Percentiles rank a stretch among this genome's conserved stretches.
These are phyloP conservation scores for Cercopithecus mona DNA, from an alignment of 2,113 vertebrate genomes.

Conservation along the genomic window DNA sequence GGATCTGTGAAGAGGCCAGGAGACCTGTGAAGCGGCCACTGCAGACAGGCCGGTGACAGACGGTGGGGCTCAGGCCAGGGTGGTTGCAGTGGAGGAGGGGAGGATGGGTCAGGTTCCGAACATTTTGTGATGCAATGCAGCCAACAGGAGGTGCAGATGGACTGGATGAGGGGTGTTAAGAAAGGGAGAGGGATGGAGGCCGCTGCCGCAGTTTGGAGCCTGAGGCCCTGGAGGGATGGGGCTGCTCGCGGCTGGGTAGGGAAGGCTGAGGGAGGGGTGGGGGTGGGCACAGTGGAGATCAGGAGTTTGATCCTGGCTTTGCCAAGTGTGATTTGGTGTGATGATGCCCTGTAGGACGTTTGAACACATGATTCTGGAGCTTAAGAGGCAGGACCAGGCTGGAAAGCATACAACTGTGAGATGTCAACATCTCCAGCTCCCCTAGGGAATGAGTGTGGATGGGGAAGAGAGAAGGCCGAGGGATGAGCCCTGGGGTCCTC, in stretches of 20 bases:
- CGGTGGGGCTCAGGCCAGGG: no score
- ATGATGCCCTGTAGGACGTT: not conserved
- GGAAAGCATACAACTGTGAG: not conserved
- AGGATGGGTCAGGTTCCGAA: not conserved
- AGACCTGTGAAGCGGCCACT: not conserved
- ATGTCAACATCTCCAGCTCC: no score
- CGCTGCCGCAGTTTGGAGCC: not conserved
- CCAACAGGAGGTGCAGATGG: not conserved
- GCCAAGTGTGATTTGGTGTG: no score
- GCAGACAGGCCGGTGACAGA: no score
- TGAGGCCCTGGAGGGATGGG: not conserved
- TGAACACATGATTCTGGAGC: not conserved
- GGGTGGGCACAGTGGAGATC: not conserved
- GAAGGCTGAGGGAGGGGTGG: not conserved
- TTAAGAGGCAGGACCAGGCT: not conserved
- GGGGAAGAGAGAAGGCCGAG: not conserved
- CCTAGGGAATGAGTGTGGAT: not conserved
- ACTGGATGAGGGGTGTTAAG: not conserved
- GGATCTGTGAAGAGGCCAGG: rapidly evolving
- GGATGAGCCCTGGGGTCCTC: not conserved
- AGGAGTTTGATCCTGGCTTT: not conserved
- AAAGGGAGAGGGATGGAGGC: not conserved
- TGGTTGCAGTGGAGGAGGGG: not conserved
- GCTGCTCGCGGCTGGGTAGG: not conserved
- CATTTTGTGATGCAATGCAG: not conserved